Percentiles rank a stretch among this genome's conserved stretches.
These are phyloP conservation scores for Eidolon dupreanum DNA, from an alignment of 2,797 vertebrate genomes.

Conservation along the genomic window DNA sequence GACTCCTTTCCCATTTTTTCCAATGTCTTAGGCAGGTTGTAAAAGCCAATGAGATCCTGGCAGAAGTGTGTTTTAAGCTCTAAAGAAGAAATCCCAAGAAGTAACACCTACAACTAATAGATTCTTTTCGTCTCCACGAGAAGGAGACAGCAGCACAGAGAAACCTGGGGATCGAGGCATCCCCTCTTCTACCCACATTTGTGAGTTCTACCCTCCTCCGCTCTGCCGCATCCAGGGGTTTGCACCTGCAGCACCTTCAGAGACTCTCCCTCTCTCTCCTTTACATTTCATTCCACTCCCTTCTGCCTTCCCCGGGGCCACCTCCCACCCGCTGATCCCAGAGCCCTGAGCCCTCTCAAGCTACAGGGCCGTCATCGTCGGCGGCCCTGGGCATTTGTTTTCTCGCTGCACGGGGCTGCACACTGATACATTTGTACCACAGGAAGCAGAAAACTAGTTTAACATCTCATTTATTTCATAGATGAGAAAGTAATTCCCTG, in stretches of 20 bases:
- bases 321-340: background rate
- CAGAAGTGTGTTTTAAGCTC: background rate
- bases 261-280: fast-evolving
- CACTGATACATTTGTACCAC: constrained; percentile 78
- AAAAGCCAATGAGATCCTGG: background rate
- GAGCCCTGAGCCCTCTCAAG: background rate
- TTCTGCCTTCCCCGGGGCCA: background rate
- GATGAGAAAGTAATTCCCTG: constrained; percentile 90
- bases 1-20: background rate
- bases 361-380: background rate
- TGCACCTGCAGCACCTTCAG: background rate
- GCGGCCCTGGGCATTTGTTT: constrained; percentile 44
- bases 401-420: constrained; percentile 57
- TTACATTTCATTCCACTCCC: background rate
- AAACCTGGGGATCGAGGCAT: fast-evolving
- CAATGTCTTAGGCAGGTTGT: too few relatives aligned
- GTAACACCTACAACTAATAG: background rate
- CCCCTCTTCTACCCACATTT: fast-evolving
- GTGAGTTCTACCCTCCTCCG: fast-evolving
- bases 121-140: background rate
- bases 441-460: constrained; percentile 89
- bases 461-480: constrained; percentile 90
- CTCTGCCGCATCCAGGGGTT: too few relatives aligned
- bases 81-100: background rate
- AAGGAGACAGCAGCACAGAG: background rate